A percentile compares a stretch with the other conserved stretches of the same genome.
phyloP scores from a whole-genome alignment of 1,140 invertebrate species.

The Drosophila lini region DNA sequence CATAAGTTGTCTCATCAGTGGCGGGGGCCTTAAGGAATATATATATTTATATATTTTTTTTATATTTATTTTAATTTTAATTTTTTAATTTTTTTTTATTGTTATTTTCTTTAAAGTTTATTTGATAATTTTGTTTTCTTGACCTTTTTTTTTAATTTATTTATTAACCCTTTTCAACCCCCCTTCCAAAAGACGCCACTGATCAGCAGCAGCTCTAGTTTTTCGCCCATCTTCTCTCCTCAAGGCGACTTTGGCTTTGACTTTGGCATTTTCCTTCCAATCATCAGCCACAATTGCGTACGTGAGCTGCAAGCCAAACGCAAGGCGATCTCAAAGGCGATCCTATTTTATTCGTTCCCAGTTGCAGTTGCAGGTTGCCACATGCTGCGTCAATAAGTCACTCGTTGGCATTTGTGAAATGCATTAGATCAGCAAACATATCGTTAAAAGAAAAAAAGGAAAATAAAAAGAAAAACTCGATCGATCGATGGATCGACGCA shows the following conservation, averaged over 20 bases:
- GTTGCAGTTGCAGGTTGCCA: constrained; percentile 38
- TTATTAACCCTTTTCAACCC: not conserved
- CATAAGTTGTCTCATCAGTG: constrained; percentile 16
- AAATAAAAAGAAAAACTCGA: constrained; percentile 1
- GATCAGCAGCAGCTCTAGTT: constrained; percentile 4
- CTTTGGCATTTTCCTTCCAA: constrained; percentile 48
- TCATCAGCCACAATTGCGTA: constrained; percentile 60
- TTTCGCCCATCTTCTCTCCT: constrained; percentile 31
- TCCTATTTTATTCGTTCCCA: constrained; percentile 20
- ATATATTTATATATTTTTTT: too few relatives aligned
- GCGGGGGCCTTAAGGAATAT: not conserved
- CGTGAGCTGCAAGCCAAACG: constrained; percentile 46
- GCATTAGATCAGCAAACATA: constrained; percentile 37
- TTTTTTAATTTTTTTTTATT: too few relatives aligned
- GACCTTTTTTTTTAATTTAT: too few relatives aligned
- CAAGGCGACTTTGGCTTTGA: constrained; percentile 19
- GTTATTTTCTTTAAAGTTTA: too few relatives aligned
- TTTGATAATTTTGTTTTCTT: too few relatives aligned
- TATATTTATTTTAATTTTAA: too few relatives aligned
- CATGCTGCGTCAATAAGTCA: constrained; percentile 65
- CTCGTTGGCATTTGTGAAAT: constrained; percentile 52
- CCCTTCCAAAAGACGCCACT: not conserved
- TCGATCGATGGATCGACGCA: constrained; percentile 2
- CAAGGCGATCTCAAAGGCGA: constrained; percentile 4
- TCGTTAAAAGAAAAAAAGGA: constrained; percentile 1